phyloP scores from a whole-genome alignment of 2,888 invertebrate species.

The Neria commutata region DNA sequence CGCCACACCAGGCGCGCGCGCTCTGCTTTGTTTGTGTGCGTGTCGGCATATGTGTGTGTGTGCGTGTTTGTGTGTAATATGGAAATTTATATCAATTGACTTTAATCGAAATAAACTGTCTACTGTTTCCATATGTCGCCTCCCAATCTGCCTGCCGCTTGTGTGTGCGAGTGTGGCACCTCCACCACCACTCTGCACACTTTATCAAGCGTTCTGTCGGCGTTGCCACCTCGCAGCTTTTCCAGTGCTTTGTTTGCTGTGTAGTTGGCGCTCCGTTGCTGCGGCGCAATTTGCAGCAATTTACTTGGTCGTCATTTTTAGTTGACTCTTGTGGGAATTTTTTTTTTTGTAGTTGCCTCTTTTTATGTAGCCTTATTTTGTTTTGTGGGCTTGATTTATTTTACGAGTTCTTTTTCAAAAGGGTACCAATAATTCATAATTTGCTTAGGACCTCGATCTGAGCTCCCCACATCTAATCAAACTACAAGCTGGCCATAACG shows the following conservation, averaged over 20 bases:
- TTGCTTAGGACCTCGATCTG: too few relatives aligned
- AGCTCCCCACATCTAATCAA: too few relatives aligned
- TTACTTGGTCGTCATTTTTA: neutral
- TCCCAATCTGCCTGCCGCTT: neutral
- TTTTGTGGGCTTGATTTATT: too few relatives aligned
- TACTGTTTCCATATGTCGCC: neutral
- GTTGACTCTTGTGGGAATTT: neutral
- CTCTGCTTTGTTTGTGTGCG: too few relatives aligned
- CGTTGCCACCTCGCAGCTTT: neutral
- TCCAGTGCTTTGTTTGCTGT: conserved; percentile 4
- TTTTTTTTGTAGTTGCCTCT: too few relatives aligned
- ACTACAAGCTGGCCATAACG: too few relatives aligned
- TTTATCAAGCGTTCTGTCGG: neutral
- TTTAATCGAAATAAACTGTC: conserved; percentile 47
- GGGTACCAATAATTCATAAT: too few relatives aligned
- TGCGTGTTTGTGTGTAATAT: conserved; percentile 15
- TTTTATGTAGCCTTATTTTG: too few relatives aligned
- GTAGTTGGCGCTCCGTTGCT: neutral
- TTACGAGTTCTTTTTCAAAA: too few relatives aligned
- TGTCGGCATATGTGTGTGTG: neutral
- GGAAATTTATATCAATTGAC: conserved; percentile 51
- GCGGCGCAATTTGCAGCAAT: conserved; percentile 15
- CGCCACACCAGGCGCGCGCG: neutral
- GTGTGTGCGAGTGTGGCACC: neutral
- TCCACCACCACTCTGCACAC: neutral